Conservation (phyloP, 2,113 vertebrate genomes). For the Natator depressus region DNA sequence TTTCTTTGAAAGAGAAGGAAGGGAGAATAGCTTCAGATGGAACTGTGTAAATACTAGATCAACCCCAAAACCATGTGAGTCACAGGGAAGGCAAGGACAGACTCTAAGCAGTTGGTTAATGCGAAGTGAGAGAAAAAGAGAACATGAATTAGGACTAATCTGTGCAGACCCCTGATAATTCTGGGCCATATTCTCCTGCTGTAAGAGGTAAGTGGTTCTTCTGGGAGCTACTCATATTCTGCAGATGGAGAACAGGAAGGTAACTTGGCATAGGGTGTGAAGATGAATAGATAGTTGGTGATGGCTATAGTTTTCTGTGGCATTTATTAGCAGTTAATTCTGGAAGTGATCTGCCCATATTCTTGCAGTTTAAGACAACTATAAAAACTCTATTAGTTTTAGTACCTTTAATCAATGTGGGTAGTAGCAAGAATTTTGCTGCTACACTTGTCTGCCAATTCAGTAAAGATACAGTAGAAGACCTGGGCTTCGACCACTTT, state of each 20-base stretch:
- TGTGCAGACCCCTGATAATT: not conserved
- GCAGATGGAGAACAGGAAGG: not conserved
- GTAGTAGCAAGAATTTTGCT: not conserved
- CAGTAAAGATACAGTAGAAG: not conserved
- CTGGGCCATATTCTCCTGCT: not conserved
- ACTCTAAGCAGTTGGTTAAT: not conserved
- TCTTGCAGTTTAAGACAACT: not conserved
- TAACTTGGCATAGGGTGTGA: not conserved
- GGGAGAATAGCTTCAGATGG: not conserved
- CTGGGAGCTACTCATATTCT: not conserved
- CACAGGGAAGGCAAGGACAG: not conserved
- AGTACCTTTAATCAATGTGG: not conserved
- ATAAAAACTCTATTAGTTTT: not conserved
- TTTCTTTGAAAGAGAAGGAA: not conserved
- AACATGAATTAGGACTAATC: not conserved
- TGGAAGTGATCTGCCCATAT: not conserved
- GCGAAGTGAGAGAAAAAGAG: not conserved
- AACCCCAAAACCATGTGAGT: not conserved
- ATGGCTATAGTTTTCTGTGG: not conserved
- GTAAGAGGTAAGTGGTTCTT: not conserved
- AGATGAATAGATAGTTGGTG: not conserved
- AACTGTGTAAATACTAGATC: not conserved
- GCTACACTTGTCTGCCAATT: not conserved
- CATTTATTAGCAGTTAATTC: conserved; percentile 3
- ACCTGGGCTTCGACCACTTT: not conserved